Evolutionary conservation across 2,888 invertebrate genomes (phyloP).

Genomic region (Lycophotia porphyrea): DNA sequence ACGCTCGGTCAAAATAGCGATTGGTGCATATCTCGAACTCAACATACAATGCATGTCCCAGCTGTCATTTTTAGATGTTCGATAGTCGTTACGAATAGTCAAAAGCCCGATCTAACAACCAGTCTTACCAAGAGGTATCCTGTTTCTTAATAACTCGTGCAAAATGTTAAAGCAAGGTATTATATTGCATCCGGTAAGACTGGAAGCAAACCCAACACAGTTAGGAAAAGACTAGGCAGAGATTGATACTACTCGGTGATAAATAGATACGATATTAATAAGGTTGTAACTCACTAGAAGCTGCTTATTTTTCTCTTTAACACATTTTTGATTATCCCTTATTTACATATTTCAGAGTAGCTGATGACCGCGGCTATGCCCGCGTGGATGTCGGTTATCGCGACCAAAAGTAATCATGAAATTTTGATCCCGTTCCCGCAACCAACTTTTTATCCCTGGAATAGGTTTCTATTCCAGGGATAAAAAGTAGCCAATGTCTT

Average conservation of each 20-base stretch:
- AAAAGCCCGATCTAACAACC: background rate
- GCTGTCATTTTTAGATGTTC: background rate
- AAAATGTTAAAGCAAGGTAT: background rate
- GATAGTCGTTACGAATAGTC: background rate
- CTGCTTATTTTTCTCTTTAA: background rate
- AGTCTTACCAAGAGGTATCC: background rate
- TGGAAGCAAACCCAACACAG: background rate
- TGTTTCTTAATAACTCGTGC: background rate
- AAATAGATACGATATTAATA: background rate
- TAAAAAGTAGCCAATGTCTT: no score
- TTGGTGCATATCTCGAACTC: no score
- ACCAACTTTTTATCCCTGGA: no score
- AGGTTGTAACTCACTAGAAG: background rate
- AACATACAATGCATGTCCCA: background rate
- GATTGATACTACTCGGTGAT: background rate
- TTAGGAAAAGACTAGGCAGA: background rate
- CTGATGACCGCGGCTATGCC: no score
- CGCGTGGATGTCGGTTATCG: no score
- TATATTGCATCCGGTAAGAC: background rate
- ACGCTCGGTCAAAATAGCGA: no score
- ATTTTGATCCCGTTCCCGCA: no score
- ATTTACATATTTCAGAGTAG: no score
- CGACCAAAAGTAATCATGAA: no score
- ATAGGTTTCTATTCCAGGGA: no score
- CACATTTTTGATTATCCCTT: background rate